A percentile compares a stretch with the other conserved stretches of the same genome.
phyloP scores from a whole-genome alignment of 1,140 invertebrate genomes.

The Lucilia cuprina region DNA sequence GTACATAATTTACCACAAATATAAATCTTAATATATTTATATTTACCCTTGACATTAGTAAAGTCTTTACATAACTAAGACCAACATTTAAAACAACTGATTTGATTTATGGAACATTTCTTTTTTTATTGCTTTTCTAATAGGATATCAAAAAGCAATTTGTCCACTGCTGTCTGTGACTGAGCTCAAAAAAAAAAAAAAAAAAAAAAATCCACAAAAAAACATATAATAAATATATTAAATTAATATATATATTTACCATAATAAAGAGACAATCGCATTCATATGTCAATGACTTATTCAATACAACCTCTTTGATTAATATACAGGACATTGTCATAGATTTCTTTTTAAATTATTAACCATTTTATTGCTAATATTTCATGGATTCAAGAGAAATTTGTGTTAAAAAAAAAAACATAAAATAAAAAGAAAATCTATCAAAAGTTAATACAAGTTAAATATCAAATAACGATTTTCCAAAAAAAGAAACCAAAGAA shows the following conservation, averaged over 20 bases:
- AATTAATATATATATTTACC: constrained; percentile 9
- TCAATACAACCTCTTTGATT: not conserved
- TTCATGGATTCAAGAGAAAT: not conserved
- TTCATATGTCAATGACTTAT: not conserved
- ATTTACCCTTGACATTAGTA: no score
- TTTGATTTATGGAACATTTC: not conserved
- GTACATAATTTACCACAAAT: no score
- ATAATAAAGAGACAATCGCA: not conserved
- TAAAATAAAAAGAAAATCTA: not conserved
- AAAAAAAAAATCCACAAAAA: not conserved
- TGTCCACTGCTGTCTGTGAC: not conserved
- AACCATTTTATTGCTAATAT: constrained; percentile 23
- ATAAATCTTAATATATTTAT: no score
- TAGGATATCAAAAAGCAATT: not conserved
- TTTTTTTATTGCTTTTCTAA: not conserved
- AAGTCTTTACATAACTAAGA: no score
- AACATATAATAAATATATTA: not conserved
- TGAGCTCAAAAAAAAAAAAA: not conserved
- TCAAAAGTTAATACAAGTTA: constrained; percentile 2
- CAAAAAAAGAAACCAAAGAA: not conserved
- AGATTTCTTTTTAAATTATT: constrained; percentile 23
- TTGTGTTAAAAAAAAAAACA: not conserved
- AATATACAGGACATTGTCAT: not conserved
- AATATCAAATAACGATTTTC: not conserved
- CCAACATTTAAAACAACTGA: no score